Percentiles rank a stretch among this genome's conserved stretches.
Conservation (phyloP, 2,113 vertebrate genomes). For the Pseudorhombus dupliciocellatus region DNA sequence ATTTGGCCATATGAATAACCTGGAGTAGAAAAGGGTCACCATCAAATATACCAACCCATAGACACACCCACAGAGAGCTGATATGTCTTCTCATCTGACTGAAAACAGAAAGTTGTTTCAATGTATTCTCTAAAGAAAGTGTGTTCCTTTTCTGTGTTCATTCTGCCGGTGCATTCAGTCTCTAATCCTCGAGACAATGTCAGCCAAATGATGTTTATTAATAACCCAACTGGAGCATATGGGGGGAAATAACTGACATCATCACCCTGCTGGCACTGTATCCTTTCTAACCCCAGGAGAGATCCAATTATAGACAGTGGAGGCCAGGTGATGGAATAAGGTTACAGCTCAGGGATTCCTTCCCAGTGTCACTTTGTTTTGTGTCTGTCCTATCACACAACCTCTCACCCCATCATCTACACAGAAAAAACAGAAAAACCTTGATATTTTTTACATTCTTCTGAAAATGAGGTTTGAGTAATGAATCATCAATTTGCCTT, state of each 20-base stretch:
- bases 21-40: conserved; percentile 19
- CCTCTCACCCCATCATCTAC: neutral
- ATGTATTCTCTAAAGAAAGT: neutral
- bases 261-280: conserved; percentile 27
- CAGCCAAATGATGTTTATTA: conserved; percentile 76
- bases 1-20: neutral
- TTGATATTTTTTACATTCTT: neutral
- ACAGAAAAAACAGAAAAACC: neutral
- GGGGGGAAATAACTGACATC: conserved; percentile 51
- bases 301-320: conserved; percentile 62
- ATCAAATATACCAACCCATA: neutral
- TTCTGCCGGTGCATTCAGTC: conserved; percentile 19
- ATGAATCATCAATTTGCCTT: neutral
- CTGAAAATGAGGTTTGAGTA: neutral
- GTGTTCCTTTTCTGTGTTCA: neutral
- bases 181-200: conserved; percentile 73
- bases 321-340: conserved; percentile 65
- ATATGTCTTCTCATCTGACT: neutral
- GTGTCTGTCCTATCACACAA: conserved; percentile 16
- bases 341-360: conserved; percentile 52
- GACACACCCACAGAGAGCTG: neutral
- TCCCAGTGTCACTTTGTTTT: conserved; percentile 22
- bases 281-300: conserved; percentile 44
- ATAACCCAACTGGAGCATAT: conserved; percentile 51
- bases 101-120: neutral